Evolutionary conservation across 2,888 invertebrate species (phyloP), one percentile per base, ranked within the genome.

Genomic region (Crossocerus cetratus): DNA sequence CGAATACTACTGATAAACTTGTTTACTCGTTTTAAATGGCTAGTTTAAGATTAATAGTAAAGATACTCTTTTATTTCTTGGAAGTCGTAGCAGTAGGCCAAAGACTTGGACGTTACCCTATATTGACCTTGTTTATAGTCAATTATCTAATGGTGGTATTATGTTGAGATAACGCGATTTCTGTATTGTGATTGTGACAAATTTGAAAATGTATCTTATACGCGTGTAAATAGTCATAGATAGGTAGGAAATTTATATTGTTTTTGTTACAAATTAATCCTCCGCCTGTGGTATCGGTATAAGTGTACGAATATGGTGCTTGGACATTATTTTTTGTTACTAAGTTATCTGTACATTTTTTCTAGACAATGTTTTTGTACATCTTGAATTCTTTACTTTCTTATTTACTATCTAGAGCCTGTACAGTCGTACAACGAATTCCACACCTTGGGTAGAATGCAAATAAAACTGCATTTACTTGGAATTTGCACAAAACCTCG

Each of bases 1-100:
- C 92, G 2, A 91, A 90, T 80, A 92, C 92, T 3, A 86, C 87
- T 20, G 85, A 86, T 75, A 68, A 87, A 69, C 76, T 83, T 57
- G 69, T 49, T 64, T 87, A 83, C 82, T 84, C 82, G 75, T 92
- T 84, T 83, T 92, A 78, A 84, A 64, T 53, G 49, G 4, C 43
- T 21, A 53, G 49, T 59, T 53, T 8, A 5, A 21, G 8, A 14
- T n/a, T 49, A 56, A 42, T 11, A 14, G 32, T 13, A 23, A 14
- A 13, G 49, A 55, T 53, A n/a, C 61, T 56, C 21, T 20, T 61
- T 69, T 66, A 8, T 65, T 62, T 65, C 16, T 42, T 14, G 20
- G 1, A 13, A 32, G 32, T 8, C 13, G 16, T 49, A 49, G 49
- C 49, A 32, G 32, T 49, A 16, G 49, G 49, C 49, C 49, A 49